Conservation (phyloP, 1,140 invertebrate genomes). For the Leptopilina boulardi region DNA sequence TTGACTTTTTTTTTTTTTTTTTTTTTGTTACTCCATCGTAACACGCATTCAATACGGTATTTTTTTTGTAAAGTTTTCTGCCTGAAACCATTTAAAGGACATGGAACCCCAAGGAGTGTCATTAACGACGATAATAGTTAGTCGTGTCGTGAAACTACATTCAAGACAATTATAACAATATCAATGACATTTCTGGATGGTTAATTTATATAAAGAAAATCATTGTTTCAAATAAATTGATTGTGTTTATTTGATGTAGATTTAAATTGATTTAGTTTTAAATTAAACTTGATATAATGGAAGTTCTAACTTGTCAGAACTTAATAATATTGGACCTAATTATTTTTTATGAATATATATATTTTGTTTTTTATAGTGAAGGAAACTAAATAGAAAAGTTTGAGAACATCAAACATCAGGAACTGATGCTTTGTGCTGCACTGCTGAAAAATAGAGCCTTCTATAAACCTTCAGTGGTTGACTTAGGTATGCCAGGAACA, state of each 20-base stretch:
- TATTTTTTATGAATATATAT: too few relatives aligned
- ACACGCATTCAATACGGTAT: background rate
- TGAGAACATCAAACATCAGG: too few relatives aligned
- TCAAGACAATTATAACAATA: background rate
- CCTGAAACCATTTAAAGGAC: conserved; percentile 16
- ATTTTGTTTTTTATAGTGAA: too few relatives aligned
- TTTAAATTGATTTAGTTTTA: too few relatives aligned
- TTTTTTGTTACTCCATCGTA: background rate
- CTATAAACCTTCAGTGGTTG: conserved; percentile 1
- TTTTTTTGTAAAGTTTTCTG: background rate
- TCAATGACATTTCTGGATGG: background rate
- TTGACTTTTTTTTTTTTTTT: conserved; percentile 29
- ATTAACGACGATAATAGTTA: background rate
- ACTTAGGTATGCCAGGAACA: conserved; percentile 25
- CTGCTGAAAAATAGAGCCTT: conserved; percentile 17
- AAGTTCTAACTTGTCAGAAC: too few relatives aligned
- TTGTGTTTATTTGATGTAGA: too few relatives aligned
- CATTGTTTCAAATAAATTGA: background rate
- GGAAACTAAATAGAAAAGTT: conserved; percentile 3
- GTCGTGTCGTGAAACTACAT: background rate
- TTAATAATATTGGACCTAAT: too few relatives aligned
- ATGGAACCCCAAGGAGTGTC: conserved; percentile 18
- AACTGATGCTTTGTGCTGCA: background rate
- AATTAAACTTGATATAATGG: too few relatives aligned
- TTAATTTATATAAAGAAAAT: background rate